Conservation (phyloP, 2,113 vertebrate genomes). For the Oreochromis aureus region DNA sequence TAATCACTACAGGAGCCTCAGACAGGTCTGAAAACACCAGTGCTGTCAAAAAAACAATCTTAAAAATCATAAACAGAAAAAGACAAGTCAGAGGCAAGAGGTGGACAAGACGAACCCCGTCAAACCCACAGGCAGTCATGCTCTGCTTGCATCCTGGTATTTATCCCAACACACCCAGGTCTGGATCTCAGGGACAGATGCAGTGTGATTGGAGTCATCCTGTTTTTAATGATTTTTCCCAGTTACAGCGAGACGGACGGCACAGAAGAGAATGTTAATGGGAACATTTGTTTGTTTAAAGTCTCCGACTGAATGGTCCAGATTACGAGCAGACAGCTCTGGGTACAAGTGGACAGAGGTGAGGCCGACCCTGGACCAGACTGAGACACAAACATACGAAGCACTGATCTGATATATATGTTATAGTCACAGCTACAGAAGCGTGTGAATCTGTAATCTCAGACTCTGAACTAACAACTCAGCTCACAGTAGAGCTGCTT, state of each 20-base stretch:
- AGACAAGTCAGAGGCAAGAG: background rate
- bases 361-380: background rate
- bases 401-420: fast-evolving
- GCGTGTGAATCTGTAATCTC: fast-evolving
- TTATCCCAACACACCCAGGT: background rate
- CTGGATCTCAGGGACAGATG: background rate
- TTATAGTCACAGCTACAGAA: background rate
- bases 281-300: background rate
- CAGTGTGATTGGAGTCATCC: background rate
- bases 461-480: background rate
- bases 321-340: background rate
- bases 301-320: background rate
- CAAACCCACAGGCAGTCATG: background rate
- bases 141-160: background rate
- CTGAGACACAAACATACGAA: background rate
- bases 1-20: background rate
- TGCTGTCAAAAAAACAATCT: background rate
- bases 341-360: background rate
- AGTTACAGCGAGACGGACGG: fast-evolving
- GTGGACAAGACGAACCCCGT: background rate
- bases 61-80: background rate
- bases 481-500: background rate
- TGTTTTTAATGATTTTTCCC: background rate
- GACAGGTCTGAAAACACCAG: background rate
- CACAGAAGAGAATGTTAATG: background rate